Evolutionary conservation across 2,113 vertebrate genomes (phyloP).

Genomic region (Phaetusa simplex): DNA sequence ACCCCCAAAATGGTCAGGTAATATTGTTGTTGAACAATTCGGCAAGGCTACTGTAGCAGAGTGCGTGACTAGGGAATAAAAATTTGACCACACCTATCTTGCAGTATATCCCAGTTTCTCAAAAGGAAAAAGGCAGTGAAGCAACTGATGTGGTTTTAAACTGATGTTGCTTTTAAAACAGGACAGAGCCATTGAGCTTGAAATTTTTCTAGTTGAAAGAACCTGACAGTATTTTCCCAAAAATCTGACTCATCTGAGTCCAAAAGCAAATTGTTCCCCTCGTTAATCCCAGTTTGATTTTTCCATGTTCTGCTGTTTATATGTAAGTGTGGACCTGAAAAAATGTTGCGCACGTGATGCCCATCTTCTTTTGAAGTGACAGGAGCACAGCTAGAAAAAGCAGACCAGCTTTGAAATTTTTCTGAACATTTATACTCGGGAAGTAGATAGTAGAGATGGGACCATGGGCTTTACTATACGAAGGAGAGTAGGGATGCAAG

Average conservation of each 20-base stretch:
- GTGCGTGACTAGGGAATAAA: not conserved
- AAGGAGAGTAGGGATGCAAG: not conserved
- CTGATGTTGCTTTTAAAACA: not conserved
- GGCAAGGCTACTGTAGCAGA: not conserved
- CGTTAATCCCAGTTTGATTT: not conserved
- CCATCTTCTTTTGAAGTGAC: not conserved
- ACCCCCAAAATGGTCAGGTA: not conserved
- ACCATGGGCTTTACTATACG: not conserved
- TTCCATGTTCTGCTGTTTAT: not conserved
- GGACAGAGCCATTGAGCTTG: not conserved
- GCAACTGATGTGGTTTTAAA: not conserved
- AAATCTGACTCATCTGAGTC: not conserved
- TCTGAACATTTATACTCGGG: not conserved
- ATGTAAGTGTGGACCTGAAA: not conserved
- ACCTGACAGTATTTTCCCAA: not conserved
- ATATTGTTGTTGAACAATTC: not conserved
- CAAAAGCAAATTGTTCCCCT: not conserved
- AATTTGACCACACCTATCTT: not conserved
- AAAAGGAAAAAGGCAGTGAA: not conserved
- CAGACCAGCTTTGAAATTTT: not conserved
- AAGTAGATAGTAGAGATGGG: not conserved
- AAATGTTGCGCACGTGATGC: fast-evolving
- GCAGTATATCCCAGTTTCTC: not conserved
- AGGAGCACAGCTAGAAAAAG: not conserved
- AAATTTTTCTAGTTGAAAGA: not conserved